Percentiles rank a stretch among this genome's conserved stretches.
phyloP scores from a whole-genome alignment of 2,113 vertebrate genomes.

The Cavia aperea region DNA sequence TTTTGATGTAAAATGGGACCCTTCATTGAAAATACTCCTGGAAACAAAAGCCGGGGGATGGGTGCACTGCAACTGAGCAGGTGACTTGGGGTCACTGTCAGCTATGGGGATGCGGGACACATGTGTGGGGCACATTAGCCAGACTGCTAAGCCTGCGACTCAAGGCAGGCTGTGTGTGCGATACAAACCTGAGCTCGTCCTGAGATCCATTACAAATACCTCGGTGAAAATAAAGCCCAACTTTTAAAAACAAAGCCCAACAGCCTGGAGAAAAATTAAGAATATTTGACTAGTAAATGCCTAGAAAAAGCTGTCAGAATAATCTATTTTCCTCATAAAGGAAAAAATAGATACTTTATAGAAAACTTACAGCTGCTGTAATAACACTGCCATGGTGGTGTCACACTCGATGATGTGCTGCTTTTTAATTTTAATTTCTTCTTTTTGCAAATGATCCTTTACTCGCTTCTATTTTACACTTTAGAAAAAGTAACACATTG shows the following conservation, averaged over 20 bases:
- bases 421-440: background rate
- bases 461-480: background rate
- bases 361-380: background rate
- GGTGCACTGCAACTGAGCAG: accelerated
- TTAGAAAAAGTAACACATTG: background rate
- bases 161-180: background rate
- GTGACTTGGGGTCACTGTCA: background rate
- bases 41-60: background rate
- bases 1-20: background rate
- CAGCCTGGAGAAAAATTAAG: background rate
- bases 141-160: background rate
- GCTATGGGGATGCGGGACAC: background rate
- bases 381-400: background rate
- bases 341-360: background rate
- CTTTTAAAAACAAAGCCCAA: background rate
- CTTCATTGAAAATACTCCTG: background rate
- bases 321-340: background rate
- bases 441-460: background rate
- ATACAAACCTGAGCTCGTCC: background rate
- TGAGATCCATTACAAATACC: background rate
- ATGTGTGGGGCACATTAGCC: background rate
- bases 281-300: background rate
- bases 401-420: background rate
- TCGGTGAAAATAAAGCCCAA: background rate
- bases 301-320: background rate